Conservation (phyloP, 1,140 invertebrate genomes). For the Arion vulgaris region DNA sequence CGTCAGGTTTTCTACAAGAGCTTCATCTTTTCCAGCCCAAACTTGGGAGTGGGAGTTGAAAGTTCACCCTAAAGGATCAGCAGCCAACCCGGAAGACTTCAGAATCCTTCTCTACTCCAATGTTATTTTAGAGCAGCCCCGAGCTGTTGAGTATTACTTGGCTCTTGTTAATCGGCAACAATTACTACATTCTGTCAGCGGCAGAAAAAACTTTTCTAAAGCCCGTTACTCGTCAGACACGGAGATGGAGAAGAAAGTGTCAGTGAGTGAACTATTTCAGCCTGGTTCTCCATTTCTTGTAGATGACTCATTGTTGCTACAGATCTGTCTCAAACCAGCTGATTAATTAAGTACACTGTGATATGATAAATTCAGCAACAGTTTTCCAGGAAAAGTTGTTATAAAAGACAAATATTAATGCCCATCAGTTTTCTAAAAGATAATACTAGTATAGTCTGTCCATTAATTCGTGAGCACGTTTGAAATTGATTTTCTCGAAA, state of each 20-base stretch:
- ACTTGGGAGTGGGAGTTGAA: constrained; percentile 74
- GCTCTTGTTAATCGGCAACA: constrained; percentile 70
- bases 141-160: constrained; percentile 72
- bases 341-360: no score
- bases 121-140: constrained; percentile 71
- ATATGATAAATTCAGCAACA: no score
- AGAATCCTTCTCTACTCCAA: constrained; percentile 68
- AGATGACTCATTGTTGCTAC: constrained; percentile 60
- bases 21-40: constrained; percentile 69
- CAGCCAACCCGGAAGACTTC: constrained; percentile 65
- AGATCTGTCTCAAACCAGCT: constrained; percentile 65
- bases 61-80: constrained; percentile 66
- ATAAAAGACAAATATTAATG: no score
- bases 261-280: constrained; percentile 59
- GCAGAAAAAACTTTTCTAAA: constrained; percentile 73
- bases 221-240: constrained; percentile 66
- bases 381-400: no score
- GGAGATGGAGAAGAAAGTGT: constrained; percentile 68
- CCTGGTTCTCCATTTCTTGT: constrained; percentile 61
- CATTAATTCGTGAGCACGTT: no score
- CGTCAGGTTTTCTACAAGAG: constrained; percentile 70
- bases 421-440: no score
- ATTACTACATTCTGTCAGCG: constrained; percentile 69
- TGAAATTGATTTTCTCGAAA: no score
- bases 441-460: no score